Percentiles rank a stretch among this genome's conserved stretches.
Conservation (phyloP, 2,113 vertebrate species). For the Chunga burmeisteri region DNA sequence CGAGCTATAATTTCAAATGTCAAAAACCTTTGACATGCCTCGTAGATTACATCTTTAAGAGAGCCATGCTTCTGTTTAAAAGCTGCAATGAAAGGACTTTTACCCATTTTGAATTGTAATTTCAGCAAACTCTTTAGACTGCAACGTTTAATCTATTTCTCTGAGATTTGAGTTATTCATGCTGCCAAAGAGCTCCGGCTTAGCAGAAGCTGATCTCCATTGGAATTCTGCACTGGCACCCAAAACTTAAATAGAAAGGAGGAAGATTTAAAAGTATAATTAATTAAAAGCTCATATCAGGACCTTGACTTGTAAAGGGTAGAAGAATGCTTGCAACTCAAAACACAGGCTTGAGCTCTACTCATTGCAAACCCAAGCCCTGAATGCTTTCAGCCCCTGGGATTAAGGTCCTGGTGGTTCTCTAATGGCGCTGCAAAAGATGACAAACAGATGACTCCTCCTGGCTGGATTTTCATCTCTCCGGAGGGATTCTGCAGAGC, state of each 20-base stretch:
- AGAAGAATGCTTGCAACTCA: neutral
- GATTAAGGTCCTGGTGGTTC: neutral
- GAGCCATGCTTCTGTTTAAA: neutral
- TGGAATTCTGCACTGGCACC: constrained; percentile 1
- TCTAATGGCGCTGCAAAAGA: neutral
- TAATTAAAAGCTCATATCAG: neutral
- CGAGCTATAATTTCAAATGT: constrained; percentile 4
- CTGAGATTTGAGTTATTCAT: neutral
- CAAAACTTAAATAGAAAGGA: neutral
- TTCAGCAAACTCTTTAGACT: neutral
- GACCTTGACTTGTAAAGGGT: neutral
- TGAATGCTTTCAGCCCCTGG: neutral
- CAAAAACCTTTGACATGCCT: constrained; percentile 17
- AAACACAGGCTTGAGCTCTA: neutral
- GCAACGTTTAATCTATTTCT: neutral
- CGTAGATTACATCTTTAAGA: neutral
- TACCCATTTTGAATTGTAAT: constrained; percentile 13
- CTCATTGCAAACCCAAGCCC: neutral
- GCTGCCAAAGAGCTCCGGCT: neutral
- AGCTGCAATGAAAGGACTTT: neutral
- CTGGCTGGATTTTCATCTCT: neutral
- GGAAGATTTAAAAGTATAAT: constrained; percentile 22
- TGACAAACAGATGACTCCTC: neutral
- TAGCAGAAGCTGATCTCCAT: neutral
- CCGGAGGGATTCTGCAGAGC: neutral